Evolutionary conservation across 2,113 vertebrate genomes (phyloP).

Genomic region (Chlorodrepanis virens): DNA sequence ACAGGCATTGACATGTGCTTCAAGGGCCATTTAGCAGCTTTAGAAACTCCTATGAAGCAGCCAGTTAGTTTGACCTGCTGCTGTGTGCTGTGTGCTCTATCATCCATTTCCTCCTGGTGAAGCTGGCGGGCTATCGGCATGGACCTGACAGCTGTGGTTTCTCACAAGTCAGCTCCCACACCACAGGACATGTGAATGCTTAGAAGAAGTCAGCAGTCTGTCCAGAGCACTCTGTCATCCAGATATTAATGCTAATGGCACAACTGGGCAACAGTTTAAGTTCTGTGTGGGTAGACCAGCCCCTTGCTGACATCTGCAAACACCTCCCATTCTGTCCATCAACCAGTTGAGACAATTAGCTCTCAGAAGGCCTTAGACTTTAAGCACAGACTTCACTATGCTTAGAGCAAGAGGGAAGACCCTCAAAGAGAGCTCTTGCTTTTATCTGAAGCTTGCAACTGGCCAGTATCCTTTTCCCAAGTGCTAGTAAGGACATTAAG

Average conservation of each 20-base stretch:
- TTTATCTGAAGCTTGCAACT: background rate
- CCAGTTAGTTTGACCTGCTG: background rate
- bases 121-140: background rate
- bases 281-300: background rate
- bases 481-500: background rate
- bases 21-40: background rate
- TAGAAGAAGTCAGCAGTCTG: background rate
- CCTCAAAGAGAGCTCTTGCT: background rate
- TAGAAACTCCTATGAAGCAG: background rate
- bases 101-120: slow-evolving; percentile 33
- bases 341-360: background rate
- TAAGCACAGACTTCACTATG: background rate
- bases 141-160: slow-evolving; percentile 17
- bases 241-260: background rate
- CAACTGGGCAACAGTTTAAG: background rate
- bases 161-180: background rate
- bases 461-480: background rate
- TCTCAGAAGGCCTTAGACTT: background rate
- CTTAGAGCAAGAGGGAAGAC: background rate
- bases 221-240: background rate
- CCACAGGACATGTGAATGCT: background rate
- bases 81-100: background rate
- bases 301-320: background rate
- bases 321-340: background rate
- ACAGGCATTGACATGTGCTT: accelerated